These are phyloP conservation scores for Sipha maydis DNA, from an alignment of 2,888 invertebrate species.

Conservation along the genomic window DNA sequence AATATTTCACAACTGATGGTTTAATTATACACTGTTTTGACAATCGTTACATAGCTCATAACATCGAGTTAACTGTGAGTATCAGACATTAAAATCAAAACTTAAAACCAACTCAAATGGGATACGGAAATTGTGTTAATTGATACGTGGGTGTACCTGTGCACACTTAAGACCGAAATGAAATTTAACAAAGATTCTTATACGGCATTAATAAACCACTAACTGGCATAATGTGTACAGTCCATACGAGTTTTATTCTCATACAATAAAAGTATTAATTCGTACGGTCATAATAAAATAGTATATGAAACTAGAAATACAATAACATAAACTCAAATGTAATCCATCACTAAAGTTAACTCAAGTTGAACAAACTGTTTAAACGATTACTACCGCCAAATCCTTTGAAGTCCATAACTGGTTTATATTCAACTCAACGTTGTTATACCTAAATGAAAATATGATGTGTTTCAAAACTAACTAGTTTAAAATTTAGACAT, in stretches of 20 bases:
- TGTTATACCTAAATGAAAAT: conserved; percentile 10
- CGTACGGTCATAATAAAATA: conserved; percentile 37
- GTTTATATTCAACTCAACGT: conserved; percentile 34
- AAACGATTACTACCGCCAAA: conserved; percentile 47
- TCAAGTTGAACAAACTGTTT: conserved; percentile 40
- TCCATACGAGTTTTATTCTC: neutral
- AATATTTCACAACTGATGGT: conserved; percentile 11
- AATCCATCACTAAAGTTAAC: conserved; percentile 40
- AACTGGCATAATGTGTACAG: neutral
- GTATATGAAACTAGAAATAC: conserved; percentile 29
- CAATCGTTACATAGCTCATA: neutral
- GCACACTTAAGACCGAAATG: neutral
- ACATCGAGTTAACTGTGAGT: neutral
- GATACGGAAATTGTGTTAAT: conserved; percentile 16
- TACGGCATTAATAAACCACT: neutral
- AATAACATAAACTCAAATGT: conserved; percentile 23
- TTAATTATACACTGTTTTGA: conserved; percentile 31
- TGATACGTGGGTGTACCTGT: conserved; percentile 15
- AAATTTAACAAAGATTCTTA: conserved; percentile 18
- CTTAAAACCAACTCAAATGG: neutral
- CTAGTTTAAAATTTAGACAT: conserved; percentile 37
- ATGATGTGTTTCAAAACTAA: neutral
- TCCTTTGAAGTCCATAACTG: conserved; percentile 52
- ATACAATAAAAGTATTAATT: conserved; percentile 40
- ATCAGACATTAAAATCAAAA: neutral